phyloP scores from a whole-genome alignment of 2,797 vertebrate species.

The Pampus argenteus region DNA sequence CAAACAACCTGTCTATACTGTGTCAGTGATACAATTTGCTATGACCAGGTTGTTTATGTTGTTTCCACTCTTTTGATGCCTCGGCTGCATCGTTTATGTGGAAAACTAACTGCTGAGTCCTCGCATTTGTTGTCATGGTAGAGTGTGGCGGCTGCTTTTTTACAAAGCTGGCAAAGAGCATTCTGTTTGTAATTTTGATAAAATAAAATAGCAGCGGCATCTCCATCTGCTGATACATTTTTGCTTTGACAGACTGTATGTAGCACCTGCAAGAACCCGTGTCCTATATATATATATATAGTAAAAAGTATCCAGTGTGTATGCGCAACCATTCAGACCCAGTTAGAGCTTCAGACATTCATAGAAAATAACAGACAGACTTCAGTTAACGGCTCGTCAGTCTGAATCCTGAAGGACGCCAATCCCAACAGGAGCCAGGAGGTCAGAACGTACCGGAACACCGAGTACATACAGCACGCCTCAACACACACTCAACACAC shows the following conservation, averaged over 20 bases:
- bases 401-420: conserved; percentile 39
- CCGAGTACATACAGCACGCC: conserved; percentile 30
- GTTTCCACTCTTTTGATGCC: too few species aligned
- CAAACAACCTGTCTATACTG: too few species aligned
- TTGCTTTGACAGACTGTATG: not conserved
- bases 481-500: conserved; percentile 28
- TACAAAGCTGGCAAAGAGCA: too few species aligned
- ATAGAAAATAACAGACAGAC: conserved; percentile 11
- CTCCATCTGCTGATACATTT: too few species aligned
- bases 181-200: too few species aligned
- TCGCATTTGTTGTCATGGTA: too few species aligned
- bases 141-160: too few species aligned
- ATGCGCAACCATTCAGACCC: not conserved
- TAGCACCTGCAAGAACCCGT: not conserved
- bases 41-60: too few species aligned
- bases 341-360: not conserved
- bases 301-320: not conserved
- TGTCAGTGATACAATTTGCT: too few species aligned
- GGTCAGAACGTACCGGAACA: conserved; percentile 51
- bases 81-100: too few species aligned
- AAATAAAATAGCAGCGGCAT: too few species aligned
- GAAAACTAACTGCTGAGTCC: too few species aligned
- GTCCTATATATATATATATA: not conserved
- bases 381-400: conserved; percentile 32
- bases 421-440: conserved; percentile 32